These are phyloP conservation scores for Echinops telfairi DNA, from an alignment of 2,113 vertebrate genomes.

Conservation along the genomic window DNA sequence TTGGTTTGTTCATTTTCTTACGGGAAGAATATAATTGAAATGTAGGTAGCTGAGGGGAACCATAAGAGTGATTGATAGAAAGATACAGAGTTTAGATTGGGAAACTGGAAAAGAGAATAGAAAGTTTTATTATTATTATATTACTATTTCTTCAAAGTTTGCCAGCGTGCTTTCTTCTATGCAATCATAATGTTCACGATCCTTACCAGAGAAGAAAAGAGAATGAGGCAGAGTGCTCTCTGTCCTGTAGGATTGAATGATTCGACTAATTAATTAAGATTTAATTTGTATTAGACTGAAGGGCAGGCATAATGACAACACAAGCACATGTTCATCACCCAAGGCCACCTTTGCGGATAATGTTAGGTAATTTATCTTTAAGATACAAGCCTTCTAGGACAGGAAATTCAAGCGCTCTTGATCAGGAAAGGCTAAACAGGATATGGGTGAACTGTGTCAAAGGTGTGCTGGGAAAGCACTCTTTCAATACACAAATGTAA, in stretches of 20 bases:
- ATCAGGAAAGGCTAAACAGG: conserved; percentile 13
- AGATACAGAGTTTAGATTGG: conserved; percentile 75
- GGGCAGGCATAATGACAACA: background rate
- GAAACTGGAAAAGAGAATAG: conserved; percentile 70
- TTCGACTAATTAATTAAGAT: conserved; percentile 64
- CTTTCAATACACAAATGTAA: conserved; percentile 32
- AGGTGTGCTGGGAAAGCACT: background rate
- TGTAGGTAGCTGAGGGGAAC: conserved; percentile 55
- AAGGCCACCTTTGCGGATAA: conserved; percentile 1
- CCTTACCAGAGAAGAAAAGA: background rate
- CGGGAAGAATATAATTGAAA: conserved; percentile 71
- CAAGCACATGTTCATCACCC: background rate
- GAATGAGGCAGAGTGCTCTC: background rate
- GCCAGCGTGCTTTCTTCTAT: background rate
- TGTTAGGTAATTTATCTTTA: conserved; percentile 35
- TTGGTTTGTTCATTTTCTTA: conserved; percentile 77
- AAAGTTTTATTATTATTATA: conserved; percentile 69
- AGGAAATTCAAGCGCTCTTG: conserved; percentile 21
- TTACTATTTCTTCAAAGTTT: conserved; percentile 61
- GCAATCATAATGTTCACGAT: background rate
- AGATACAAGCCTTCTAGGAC: background rate
- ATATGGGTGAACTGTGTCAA: conserved; percentile 12
- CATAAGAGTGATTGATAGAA: conserved; percentile 77
- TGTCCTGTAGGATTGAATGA: background rate
- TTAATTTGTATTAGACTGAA: conserved; percentile 44